phyloP scores from a whole-genome alignment of 1,140 invertebrate species.

The Eupristina koningsbergeri region DNA sequence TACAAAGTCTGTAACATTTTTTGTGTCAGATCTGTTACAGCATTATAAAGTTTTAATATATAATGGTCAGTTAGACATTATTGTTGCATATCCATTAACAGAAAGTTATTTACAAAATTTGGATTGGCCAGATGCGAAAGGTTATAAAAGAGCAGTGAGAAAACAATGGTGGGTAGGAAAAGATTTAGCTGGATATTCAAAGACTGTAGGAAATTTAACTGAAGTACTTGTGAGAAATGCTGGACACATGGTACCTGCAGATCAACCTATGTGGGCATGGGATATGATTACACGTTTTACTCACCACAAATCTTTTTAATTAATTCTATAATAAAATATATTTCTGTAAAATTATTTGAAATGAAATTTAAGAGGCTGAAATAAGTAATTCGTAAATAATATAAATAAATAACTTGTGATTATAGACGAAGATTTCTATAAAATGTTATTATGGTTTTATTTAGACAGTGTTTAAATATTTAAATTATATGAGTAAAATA shows the following conservation, averaged over 20 bases:
- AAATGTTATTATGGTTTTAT: constrained; percentile 17
- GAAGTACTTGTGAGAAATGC: constrained; percentile 87
- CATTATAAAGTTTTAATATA: constrained; percentile 83
- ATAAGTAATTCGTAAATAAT: constrained; percentile 17
- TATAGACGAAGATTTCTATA: constrained; percentile 28
- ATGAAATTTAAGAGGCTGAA: constrained; percentile 26
- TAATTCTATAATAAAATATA: constrained; percentile 21
- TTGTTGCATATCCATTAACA: constrained; percentile 86
- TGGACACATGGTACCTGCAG: constrained; percentile 87
- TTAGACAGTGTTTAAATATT: not conserved
- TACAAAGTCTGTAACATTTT: constrained; percentile 86
- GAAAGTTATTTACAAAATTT: constrained; percentile 81
- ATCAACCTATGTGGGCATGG: constrained; percentile 85
- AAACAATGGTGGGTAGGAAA: constrained; percentile 80
- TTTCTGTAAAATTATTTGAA: constrained; percentile 7
- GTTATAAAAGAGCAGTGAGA: constrained; percentile 79
- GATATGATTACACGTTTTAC: constrained; percentile 87
- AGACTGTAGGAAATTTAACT: constrained; percentile 81
- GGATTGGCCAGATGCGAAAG: constrained; percentile 78
- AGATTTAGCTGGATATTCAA: constrained; percentile 85
- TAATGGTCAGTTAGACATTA: constrained; percentile 89
- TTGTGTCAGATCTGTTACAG: constrained; percentile 80
- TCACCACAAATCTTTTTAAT: constrained; percentile 75
- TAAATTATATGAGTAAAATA: not conserved
- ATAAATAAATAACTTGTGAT: constrained; percentile 31